Percentiles rank a stretch among this genome's conserved stretches.
Evolutionary conservation across 2,113 vertebrate species (phyloP).

Genomic region (Circaetus gallicus): DNA sequence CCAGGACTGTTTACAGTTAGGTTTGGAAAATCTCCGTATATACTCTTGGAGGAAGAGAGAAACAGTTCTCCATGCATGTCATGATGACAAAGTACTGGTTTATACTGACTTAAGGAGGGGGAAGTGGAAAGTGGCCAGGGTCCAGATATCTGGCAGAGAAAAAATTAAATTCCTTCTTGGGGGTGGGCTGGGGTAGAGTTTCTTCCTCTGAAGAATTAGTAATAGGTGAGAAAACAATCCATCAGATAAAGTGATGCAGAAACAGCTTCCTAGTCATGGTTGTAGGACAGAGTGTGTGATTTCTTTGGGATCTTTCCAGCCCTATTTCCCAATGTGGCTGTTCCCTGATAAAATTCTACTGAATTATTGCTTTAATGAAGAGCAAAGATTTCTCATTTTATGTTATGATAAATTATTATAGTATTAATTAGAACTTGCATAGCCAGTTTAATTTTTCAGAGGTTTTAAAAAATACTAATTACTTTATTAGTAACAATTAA

Average conservation of each 20-base stretch:
- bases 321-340: background rate
- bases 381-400: background rate
- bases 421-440: constrained; percentile 17
- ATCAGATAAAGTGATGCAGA: background rate
- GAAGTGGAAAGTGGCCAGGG: background rate
- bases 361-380: background rate
- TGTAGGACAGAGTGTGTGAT: background rate
- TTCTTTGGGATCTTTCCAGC: background rate
- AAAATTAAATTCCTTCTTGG: background rate
- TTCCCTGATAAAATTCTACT: background rate
- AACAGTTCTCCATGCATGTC: background rate
- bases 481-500: constrained; percentile 18
- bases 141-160: background rate
- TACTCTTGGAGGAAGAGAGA: background rate
- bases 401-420: background rate
- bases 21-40: background rate
- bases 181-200: background rate
- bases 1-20: background rate
- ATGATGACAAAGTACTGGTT: background rate
- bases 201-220: background rate
- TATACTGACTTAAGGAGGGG: background rate
- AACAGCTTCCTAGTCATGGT: background rate
- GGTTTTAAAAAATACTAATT: background rate
- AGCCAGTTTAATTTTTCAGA: background rate
- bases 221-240: background rate